Conservation (phyloP, 2,888 invertebrate genomes). For the Blera fallax region DNA sequence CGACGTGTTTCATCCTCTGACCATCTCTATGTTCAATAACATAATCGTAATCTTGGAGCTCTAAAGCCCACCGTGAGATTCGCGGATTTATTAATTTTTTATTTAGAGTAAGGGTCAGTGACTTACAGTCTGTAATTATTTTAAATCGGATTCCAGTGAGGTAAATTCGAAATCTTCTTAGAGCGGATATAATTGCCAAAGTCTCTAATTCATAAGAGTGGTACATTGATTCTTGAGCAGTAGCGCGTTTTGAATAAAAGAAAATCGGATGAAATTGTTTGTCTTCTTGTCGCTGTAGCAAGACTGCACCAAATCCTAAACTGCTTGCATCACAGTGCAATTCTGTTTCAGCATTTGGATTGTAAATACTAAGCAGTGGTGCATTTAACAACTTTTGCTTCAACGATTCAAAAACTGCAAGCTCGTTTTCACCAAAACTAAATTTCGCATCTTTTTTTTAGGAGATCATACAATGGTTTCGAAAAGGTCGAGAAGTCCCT, state of each 20-base stretch:
- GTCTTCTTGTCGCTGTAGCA: conserved; percentile 63
- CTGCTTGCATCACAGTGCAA: conserved; percentile 76
- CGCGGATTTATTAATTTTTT: conserved; percentile 54
- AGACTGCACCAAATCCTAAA: conserved; percentile 74
- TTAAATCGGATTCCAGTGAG: conserved; percentile 73
- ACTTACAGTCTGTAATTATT: conserved; percentile 72
- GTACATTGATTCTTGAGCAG: conserved; percentile 70
- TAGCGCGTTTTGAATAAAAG: no score
- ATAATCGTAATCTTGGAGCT: no score
- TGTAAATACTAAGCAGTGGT: conserved; percentile 73
- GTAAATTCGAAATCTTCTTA: conserved; percentile 74
- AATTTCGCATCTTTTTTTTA: conserved; percentile 38
- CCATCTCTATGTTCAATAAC: no score
- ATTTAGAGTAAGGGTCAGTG: conserved; percentile 51
- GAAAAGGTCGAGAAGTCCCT: no score
- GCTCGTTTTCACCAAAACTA: conserved; percentile 22
- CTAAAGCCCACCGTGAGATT: conserved; percentile 65
- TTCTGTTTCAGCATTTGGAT: conserved; percentile 74
- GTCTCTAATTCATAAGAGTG: conserved; percentile 76
- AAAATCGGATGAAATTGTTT: conserved; percentile 76
- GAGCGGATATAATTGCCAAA: conserved; percentile 74
- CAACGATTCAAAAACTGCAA: conserved; percentile 30
- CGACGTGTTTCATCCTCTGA: no score
- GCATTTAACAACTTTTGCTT: conserved; percentile 22
- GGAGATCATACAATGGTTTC: no score